Evolutionary conservation across 2,888 invertebrate genomes (phyloP).

Genomic region (Sycophila texana): DNA sequence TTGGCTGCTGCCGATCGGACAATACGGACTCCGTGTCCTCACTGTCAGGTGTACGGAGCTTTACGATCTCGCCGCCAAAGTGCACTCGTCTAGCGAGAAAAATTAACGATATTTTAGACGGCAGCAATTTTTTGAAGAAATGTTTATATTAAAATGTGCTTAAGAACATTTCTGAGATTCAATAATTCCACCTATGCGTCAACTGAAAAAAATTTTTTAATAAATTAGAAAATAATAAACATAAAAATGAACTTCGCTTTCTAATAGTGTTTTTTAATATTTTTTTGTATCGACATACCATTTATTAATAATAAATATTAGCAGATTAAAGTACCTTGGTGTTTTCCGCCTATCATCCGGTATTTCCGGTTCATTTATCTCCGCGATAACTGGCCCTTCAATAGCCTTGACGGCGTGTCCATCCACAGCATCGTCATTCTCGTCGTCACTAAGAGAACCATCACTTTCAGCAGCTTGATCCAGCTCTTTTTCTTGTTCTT

Average conservation of each 20-base stretch:
- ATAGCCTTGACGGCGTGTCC: conserved; percentile 55
- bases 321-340: conserved; percentile 67
- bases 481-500: conserved; percentile 78
- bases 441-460: not conserved
- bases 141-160: not conserved
- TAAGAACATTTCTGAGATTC: not conserved
- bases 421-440: conserved; percentile 79
- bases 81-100: conserved; percentile 81
- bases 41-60: conserved; percentile 90
- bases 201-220: not conserved
- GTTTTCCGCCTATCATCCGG: conserved; percentile 76
- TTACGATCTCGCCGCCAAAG: conserved; percentile 91
- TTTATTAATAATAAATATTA: too few species aligned
- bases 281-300: too few species aligned
- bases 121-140: not conserved
- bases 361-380: not conserved
- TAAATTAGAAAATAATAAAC: not conserved
- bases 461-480: conserved; percentile 58
- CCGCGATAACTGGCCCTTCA: conserved; percentile 58
- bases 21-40: conserved; percentile 78
- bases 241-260: not conserved
- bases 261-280: too few species aligned
- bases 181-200: not conserved
- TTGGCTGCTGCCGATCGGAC: conserved; percentile 9
- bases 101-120: not conserved